Evolutionary conservation across 2,797 vertebrate genomes (phyloP), one percentile per base, ranked within the genome.

Genomic region (Hoplostethus atlanticus): DNA sequence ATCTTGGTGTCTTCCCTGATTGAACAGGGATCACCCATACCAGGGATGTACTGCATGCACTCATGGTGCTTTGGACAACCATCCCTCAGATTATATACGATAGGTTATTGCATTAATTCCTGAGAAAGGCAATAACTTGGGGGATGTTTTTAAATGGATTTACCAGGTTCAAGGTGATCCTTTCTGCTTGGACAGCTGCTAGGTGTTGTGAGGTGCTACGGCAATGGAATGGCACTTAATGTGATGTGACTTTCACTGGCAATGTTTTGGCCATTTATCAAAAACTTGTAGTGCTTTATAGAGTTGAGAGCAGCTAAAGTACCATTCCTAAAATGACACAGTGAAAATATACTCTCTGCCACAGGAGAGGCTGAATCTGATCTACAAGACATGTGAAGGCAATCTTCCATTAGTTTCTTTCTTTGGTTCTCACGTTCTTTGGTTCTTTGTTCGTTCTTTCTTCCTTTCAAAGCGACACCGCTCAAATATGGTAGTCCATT

Each of bases 201-300:
- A 6, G 50, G 59, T 61, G 79, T 42, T 69, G 71, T 54, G 60
- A 81, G 77, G 65, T 76, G 72, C 38, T 69, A 67, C 38, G 25
- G 56, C 80, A 84, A 84, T 79, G 71, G 72, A 78, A 71, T 38
- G 42, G 59, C 72, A 65, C 63, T 75, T 81, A 62, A 65, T 31
- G 38, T 67, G 67, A 71, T 56, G 68, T 42, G 51, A 76, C 55
- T 70, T 73, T 81, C 47, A 74, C 52, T 40, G 36, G 40, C 54
- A 76, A 40, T 53, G 38, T 81, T 75, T 84, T 64, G 25, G 73
- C 34, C 55, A 55, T 82, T 75, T 67, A 59, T 83, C 50, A 71
- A 38, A 71, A 56, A 55, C 6, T 0, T 62, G 12, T 17, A 2
- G 11, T 67, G 63, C 76, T 69, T 77, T 66, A 28, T 72, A 38